Evolutionary conservation across 2,113 vertebrate genomes (phyloP).

Genomic region (pig (Sus scrofa)): DNA sequence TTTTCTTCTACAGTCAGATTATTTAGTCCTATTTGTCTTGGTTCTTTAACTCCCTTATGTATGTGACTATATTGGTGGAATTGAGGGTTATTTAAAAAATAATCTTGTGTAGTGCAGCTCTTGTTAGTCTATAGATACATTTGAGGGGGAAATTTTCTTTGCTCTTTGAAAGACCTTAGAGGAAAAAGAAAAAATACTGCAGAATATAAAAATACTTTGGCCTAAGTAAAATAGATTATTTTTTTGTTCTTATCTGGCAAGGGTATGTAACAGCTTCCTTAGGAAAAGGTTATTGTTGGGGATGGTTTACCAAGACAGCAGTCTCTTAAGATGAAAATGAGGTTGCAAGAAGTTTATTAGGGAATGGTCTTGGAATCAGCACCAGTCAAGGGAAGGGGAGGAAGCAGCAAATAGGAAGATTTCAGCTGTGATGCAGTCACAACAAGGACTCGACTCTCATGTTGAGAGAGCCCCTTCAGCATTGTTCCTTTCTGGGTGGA

Average conservation of each 20-base stretch:
- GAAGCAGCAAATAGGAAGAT: not conserved
- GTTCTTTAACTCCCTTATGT: not conserved
- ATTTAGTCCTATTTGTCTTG: not conserved
- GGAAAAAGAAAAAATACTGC: not conserved
- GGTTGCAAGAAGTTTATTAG: not conserved
- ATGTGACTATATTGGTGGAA: not conserved
- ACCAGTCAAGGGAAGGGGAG: not conserved
- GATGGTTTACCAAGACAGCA: not conserved
- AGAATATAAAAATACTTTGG: not conserved
- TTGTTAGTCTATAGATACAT: not conserved
- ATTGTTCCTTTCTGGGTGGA: not conserved
- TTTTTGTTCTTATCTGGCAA: not conserved
- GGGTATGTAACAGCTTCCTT: not conserved
- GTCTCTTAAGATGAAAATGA: not conserved
- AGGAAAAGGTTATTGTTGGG: not conserved
- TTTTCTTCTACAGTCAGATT: not conserved
- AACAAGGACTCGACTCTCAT: not conserved
- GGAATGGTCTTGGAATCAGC: not conserved
- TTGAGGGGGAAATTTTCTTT: not conserved
- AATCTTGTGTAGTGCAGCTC: not conserved
- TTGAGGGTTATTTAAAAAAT: not conserved
- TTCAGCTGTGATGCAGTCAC: not conserved
- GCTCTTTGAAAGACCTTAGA: not conserved
- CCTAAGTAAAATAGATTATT: not conserved
- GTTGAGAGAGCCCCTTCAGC: not conserved